Percentiles rank a stretch among this genome's conserved stretches.
Conservation (phyloP, 2,113 vertebrate species). For the Coptodon rendalli region DNA sequence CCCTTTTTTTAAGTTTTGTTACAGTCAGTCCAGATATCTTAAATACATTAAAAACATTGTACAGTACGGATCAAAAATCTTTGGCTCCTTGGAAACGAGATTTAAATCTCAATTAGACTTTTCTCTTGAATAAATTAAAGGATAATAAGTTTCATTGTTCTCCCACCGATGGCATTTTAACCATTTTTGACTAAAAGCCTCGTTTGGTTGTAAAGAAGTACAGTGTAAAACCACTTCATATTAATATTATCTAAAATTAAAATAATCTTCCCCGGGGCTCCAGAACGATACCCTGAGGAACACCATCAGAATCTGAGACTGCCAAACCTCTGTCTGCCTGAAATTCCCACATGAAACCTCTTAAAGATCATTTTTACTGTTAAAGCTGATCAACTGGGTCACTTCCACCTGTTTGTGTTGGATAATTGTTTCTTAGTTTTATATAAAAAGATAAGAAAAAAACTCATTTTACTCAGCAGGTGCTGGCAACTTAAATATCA, state of each 20-base stretch:
- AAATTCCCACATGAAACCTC: neutral
- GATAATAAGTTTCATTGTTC: too few species aligned
- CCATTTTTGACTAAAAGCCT: too few species aligned
- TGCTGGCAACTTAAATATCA: neutral
- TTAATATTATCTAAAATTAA: neutral
- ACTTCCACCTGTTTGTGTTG: neutral
- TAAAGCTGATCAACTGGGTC: neutral
- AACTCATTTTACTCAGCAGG: neutral
- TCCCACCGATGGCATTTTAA: too few species aligned
- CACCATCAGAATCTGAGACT: neutral
- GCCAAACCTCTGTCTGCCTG: neutral
- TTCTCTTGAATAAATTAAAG: too few species aligned
- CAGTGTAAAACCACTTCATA: too few species aligned
- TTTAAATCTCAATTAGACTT: too few species aligned
- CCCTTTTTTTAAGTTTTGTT: too few species aligned
- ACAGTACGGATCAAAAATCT: too few species aligned
- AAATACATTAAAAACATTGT: too few species aligned
- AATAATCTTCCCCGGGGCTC: neutral
- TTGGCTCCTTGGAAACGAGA: too few species aligned
- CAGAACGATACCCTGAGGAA: neutral
- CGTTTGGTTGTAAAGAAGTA: too few species aligned
- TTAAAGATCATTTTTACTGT: neutral
- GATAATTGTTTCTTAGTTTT: neutral
- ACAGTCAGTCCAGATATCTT: too few species aligned
- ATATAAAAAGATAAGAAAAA: neutral